phyloP scores from a whole-genome alignment of 2,888 invertebrate species.

The Dasypogon diadema region DNA sequence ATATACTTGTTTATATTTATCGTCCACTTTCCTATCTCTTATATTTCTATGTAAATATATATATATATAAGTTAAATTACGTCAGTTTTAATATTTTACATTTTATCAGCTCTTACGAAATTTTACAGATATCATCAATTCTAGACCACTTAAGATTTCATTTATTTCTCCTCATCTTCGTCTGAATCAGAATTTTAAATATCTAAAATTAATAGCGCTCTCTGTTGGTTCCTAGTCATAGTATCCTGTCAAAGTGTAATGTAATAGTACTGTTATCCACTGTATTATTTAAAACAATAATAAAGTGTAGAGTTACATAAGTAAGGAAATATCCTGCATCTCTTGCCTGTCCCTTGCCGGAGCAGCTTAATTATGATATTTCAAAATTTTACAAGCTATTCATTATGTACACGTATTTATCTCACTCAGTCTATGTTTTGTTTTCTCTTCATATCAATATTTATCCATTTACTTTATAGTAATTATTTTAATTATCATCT shows the following conservation, averaged over 20 bases:
- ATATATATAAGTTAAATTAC: conserved; percentile 38
- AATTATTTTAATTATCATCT: conserved; percentile 2
- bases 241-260: background rate
- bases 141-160: background rate
- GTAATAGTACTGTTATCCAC: conserved; percentile 41
- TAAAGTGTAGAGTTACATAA: conserved; percentile 53
- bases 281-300: conserved; percentile 58
- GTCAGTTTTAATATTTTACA: conserved; percentile 33
- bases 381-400: conserved; percentile 28
- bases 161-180: background rate
- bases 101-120: background rate
- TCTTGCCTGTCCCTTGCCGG: background rate
- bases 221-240: background rate
- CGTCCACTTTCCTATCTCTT: conserved; percentile 43
- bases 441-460: conserved; percentile 6
- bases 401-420: conserved; percentile 43
- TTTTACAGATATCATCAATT: background rate
- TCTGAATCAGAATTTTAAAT: background rate
- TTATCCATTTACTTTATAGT: background rate
- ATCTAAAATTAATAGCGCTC: conserved; percentile 3
- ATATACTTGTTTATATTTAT: conserved; percentile 54
- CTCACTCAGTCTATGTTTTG: conserved; percentile 47
- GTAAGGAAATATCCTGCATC: conserved; percentile 31
- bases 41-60: no score
- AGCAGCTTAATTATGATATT: background rate